phyloP scores from a whole-genome alignment of 2,888 invertebrate genomes.

The Synanthedon myopaeformis region DNA sequence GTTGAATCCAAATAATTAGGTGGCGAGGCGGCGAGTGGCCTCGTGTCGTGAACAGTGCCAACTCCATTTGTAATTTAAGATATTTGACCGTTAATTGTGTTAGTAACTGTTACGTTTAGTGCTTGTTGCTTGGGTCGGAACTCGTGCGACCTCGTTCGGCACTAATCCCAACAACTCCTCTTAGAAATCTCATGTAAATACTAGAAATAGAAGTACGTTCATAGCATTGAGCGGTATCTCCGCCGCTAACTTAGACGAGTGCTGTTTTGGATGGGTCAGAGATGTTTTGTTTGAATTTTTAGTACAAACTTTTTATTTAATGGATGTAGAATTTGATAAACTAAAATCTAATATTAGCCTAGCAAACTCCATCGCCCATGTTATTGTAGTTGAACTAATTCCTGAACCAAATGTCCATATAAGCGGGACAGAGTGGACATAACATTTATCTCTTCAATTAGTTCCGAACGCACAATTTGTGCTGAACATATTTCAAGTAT shows the following conservation, averaged over 20 bases:
- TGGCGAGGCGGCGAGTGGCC: constrained; percentile 49
- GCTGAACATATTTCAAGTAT: constrained; percentile 30
- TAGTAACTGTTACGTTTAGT: constrained; percentile 59
- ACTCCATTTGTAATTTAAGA: constrained; percentile 62
- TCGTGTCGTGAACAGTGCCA: constrained; percentile 50
- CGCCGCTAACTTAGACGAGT: constrained; percentile 41
- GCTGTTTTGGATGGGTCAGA: constrained; percentile 69
- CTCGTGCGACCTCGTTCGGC: constrained; percentile 31
- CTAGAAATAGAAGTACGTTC: constrained; percentile 41
- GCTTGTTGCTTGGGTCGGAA: constrained; percentile 54
- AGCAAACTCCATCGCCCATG: constrained; percentile 58
- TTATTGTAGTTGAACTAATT: constrained; percentile 52
- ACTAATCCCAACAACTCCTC: constrained; percentile 26
- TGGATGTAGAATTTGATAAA: constrained; percentile 48
- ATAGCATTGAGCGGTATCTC: constrained; percentile 32
- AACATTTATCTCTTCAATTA: constrained; percentile 59
- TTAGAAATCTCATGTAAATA: constrained; percentile 42
- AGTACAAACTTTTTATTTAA: constrained; percentile 43
- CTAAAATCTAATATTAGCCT: constrained; percentile 48
- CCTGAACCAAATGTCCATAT: constrained; percentile 31
- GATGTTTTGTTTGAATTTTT: constrained; percentile 31
- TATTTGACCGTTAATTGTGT: constrained; percentile 60
- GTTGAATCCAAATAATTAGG: constrained; percentile 56
- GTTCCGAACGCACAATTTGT: constrained; percentile 40
- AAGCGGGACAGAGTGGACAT: constrained; percentile 53